Evolutionary conservation across 2,888 invertebrate genomes (phyloP).

Genomic region (Silvanus unidentatus): DNA sequence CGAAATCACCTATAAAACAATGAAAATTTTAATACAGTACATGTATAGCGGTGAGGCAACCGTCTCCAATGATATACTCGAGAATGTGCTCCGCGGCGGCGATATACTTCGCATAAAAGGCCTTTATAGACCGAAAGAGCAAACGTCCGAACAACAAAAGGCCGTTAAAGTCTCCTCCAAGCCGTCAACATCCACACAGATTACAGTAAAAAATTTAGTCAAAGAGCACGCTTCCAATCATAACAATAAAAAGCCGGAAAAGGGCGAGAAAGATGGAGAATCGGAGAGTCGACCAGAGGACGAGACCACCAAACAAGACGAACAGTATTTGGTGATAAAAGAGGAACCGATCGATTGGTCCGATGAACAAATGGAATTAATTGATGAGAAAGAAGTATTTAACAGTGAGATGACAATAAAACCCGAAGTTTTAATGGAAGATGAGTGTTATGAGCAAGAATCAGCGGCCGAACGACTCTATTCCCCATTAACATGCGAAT

Average conservation of each 20-base stretch:
- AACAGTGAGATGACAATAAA: constrained; percentile 65
- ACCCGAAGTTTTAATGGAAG: constrained; percentile 46
- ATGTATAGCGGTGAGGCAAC: constrained; percentile 80
- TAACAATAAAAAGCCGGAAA: too few relatives aligned
- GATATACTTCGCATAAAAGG: constrained; percentile 77
- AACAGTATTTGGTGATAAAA: constrained; percentile 43
- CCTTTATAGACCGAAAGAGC: constrained; percentile 64
- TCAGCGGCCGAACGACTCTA: constrained; percentile 53
- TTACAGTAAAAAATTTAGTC: not conserved
- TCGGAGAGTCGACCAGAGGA: too few relatives aligned
- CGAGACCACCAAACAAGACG: not conserved
- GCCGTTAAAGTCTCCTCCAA: constrained; percentile 6
- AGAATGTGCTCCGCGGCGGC: constrained; percentile 73
- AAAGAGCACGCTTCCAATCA: not conserved
- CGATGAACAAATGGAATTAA: constrained; percentile 52
- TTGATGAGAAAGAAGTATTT: constrained; percentile 61
- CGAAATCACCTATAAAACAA: constrained; percentile 71
- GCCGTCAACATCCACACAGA: constrained; percentile 5
- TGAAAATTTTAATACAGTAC: constrained; percentile 77
- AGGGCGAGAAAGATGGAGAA: too few relatives aligned
- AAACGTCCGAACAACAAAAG: constrained; percentile 14
- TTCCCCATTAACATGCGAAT: constrained; percentile 73
- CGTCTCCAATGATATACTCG: constrained; percentile 77
- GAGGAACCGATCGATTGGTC: constrained; percentile 71
- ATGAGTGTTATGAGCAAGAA: constrained; percentile 29